Base-by-base conservation (phyloP, 2,888 invertebrate species). In the Rhingia campestris region DNA sequence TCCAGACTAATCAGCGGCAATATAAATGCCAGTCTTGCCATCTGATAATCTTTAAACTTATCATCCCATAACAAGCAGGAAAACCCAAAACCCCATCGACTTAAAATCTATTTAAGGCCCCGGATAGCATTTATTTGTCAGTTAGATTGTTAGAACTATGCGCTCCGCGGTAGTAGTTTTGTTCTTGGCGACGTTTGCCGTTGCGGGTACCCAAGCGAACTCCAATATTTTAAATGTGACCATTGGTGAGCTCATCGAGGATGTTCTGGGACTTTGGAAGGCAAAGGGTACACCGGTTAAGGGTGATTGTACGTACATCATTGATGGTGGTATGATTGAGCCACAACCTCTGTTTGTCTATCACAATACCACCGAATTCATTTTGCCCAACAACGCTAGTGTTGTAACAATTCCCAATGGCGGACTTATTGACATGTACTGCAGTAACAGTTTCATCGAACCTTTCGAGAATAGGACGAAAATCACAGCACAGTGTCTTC, bases 281-380 rank as follows among this genome's bases (percentile, higher is more conserved):
- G 39, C 35, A 0, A 73, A 66, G 7, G 70, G 74, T 3, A 70
- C 80, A 32, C 51, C 54, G 2, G 75, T 84, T 4, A 10, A 80
- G 43, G 77, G 81, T 12, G 59, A 56, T 87, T 90, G 90, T 35
- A 82, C 86, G 12, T 90, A 88, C 37, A 86, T 66, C 4, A 81
- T 88, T 2, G 88, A 87, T 73, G 88, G 88, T 0, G 89, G 88
- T 61, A 77, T 90, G 0, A 89, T 69, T 3, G 88, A 93, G 85
- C 94, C 94, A 0, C 94, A 94, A 86, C 94, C 94, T 0, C 90
- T 95, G 12, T 92, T 93, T 80, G 88, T 94, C 0, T 90, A 89
- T 45, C 88, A 91, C 2, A 91, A 92, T 0, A 88, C 88, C 1
- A 86, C 87, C 0, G 87, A 88, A 9, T 89, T 90, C 86, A 43